Base-by-base conservation (phyloP, 1,140 invertebrate genomes). In the Cepaea nemoralis region DNA sequence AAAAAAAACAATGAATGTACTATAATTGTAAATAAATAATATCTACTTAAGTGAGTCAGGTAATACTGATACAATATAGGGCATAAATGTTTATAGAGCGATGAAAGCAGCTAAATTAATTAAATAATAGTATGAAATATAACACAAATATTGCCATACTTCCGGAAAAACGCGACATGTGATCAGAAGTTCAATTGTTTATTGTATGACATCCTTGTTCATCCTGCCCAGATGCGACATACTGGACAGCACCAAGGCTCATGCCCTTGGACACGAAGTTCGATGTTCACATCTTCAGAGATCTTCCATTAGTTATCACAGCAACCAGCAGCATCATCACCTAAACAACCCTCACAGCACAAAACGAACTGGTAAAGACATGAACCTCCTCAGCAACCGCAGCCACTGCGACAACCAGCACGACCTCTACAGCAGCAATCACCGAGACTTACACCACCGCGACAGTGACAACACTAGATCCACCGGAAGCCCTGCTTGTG, bases 401-500 rank as follows among this genome's bases (percentile, higher is more conserved):
- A 33, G 27, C 33, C n/a, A 40, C 35, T 67, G 48, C 40, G 67
- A 71, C 24, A 24, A 69, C 31, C 55, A 27, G 33, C 33, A 48
- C 45, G 33, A 16, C 74, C 8, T 3, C 33, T 27, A 76, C 74
- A 24, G 45, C 74, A 35, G 22, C 74, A 31, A 67, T 39, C 76
- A 78, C 33, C 55, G 24, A 14, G 66, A 50, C 22, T n/a, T 70
- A 33, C 67, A 31, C 1, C 77, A 70, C 22, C 35, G 66, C 6
- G 77, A 80, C 24, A 40, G 24, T 24, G 77, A 71, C 12, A 70
- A 14, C n/a, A 70, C 77, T 24, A 33, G 77, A 37, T 80, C 77
- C 0, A 80, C 77, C 14, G 70, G 77, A 40, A 80, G 77, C 31
- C 67, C 77, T 5, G 76, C 55, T 10, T 78, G 76, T 67, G 76